Evolutionary conservation across 2,888 invertebrate species (phyloP), one percentile per base, ranked within the genome.

Genomic region (Conchocele bisecta): DNA sequence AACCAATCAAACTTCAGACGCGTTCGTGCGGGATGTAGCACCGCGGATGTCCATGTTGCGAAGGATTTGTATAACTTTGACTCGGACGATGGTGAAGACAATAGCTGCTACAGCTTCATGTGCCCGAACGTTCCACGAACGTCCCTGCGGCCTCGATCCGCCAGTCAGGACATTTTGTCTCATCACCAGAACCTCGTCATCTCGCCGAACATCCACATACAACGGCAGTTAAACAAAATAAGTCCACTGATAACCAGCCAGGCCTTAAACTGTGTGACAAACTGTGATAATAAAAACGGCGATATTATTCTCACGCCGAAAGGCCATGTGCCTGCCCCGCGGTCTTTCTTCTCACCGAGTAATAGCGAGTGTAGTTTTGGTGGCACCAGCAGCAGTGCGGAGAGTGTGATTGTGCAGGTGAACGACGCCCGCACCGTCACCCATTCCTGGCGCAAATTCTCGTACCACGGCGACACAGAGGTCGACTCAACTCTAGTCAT

Each of bases 371-470:
- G 74, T 33, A 74, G 77, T 61, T 77, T 79, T 64, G 82, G 84
- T 17, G 83, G 85, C 39, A 79, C 79, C 20, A 83, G 83, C 41
- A 84, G 83, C 57, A 85, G 84, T 71, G 84, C 85, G 29, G 87
- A 89, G 33, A 89, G 89, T 81, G 86, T 89, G 11, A 84, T 89
- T 54, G 85, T 90, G 29, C 86, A 89, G 60, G 86, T 88, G 41
- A 89, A 89, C 53, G 86, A 89, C 68, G 84, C 89, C 13, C 84
- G 88, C 68, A 89, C 89, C 41, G 87, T 90, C 17, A 89, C 89
- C n/a, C 89, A 88, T 60, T 89, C 89, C n/a, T 85, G 89, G 42
- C 73, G 89, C 20, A 83, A 86, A 51, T 90, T 86, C 75, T 83
- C 86, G 1, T 85, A 88, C 46, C 76, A 75, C 41, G 75, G 76